phyloP scores from a whole-genome alignment of 2,888 invertebrate genomes.

The Aleiodes alternator region DNA sequence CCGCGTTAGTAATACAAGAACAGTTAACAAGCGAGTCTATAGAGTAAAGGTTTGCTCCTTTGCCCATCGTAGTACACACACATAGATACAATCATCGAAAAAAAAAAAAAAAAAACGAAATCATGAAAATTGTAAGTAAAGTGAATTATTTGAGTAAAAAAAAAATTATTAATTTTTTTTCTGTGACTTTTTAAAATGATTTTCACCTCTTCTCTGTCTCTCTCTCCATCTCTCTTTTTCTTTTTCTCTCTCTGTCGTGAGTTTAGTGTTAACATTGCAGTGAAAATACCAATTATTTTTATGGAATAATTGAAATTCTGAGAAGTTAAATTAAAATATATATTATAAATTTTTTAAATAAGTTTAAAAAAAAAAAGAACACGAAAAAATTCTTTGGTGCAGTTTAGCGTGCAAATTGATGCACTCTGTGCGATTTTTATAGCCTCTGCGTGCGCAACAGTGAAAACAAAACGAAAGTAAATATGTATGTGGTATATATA shows the following conservation, averaged over 20 bases:
- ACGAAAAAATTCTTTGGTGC: neutral
- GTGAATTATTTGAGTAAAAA: neutral
- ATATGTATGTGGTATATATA: conserved; percentile 7
- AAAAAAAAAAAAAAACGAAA: conserved; percentile 16
- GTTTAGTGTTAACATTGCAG: conserved; percentile 11
- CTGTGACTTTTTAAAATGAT: neutral
- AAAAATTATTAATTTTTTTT: neutral
- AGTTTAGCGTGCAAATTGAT: conserved; percentile 36
- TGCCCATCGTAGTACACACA: neutral
- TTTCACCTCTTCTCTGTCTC: neutral
- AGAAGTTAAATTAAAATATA: neutral
- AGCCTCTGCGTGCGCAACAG: conserved; percentile 15
- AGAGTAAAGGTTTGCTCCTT: conserved; percentile 15
- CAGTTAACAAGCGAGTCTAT: conserved; percentile 43
- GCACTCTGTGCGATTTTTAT: conserved; percentile 38
- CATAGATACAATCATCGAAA: too few relatives aligned
- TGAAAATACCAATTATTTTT: neutral
- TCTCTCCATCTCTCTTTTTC: too few relatives aligned
- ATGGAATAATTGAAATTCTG: neutral
- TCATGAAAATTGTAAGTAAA: conserved; percentile 65
- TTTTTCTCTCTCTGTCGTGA: neutral
- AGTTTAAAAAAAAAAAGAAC: too few relatives aligned
- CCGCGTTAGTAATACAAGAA: conserved; percentile 39
- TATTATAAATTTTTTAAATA: too few relatives aligned
- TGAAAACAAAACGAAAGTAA: conserved; percentile 45